Conservation (phyloP, 64 coral and sea anemone genomes). For the Dendronephthya gigantea region DNA sequence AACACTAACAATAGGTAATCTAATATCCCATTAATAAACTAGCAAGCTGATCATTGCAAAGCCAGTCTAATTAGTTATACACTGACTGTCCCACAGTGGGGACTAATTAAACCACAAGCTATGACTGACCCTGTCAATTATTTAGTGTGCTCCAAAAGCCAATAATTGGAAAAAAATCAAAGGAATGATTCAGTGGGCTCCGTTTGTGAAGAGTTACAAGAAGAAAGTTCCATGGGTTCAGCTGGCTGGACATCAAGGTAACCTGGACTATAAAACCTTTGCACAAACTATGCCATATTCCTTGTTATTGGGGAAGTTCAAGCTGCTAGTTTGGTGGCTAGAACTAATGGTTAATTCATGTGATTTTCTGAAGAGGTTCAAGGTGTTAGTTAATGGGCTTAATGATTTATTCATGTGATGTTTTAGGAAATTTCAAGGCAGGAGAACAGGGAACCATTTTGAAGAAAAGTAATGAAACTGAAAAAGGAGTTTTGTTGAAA, state of each 20-base stretch:
- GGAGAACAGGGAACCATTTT: conserved; percentile 90
- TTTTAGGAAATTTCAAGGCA: conserved; percentile 78
- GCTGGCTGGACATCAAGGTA: conserved; percentile 93
- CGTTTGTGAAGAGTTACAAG: conserved; percentile 94
- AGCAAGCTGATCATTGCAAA: too few species aligned
- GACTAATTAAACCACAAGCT: neutral
- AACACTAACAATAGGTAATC: too few species aligned
- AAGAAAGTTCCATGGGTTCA: conserved; percentile 99
- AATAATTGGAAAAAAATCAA: conserved; percentile 78
- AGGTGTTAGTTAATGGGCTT: too few species aligned
- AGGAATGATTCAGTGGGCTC: conserved; percentile 89
- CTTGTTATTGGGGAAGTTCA: neutral
- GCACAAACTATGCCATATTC: too few species aligned
- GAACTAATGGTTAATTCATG: too few species aligned
- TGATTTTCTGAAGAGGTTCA: too few species aligned
- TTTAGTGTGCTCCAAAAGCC: neutral
- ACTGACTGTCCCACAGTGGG: too few species aligned
- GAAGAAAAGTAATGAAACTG: conserved; percentile 81
- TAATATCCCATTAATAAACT: too few species aligned
- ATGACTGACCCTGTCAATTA: neutral
- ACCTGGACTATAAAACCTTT: too few species aligned
- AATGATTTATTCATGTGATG: neutral
- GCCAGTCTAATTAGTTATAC: too few species aligned
- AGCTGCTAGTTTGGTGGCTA: too few species aligned
- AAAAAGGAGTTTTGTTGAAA: conserved; percentile 63